Conservation (phyloP, 1,140 invertebrate species). For the Camponotus pennsylvanicus region DNA sequence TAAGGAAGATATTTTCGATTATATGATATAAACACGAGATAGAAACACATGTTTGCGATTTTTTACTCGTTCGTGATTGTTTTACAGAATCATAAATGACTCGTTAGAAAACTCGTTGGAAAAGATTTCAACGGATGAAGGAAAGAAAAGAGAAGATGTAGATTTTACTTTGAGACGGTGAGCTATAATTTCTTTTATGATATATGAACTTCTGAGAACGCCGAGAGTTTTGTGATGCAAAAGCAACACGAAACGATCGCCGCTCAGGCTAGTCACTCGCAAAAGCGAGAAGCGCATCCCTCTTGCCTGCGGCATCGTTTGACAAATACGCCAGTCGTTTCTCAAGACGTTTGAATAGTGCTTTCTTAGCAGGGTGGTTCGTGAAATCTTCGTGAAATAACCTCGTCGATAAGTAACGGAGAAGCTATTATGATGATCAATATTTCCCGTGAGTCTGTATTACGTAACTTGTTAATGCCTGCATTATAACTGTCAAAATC, state of each 20-base stretch:
- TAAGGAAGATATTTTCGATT: background rate
- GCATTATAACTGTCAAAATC: background rate
- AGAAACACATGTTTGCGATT: background rate
- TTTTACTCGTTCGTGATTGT: background rate
- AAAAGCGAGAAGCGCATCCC: slow-evolving; percentile 35
- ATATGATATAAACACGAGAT: background rate
- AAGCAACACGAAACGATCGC: slow-evolving; percentile 72
- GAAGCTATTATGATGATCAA: background rate
- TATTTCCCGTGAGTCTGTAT: background rate
- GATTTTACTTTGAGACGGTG: slow-evolving; percentile 66
- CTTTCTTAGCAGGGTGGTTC: slow-evolving; percentile 60
- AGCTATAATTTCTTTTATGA: slow-evolving; percentile 74
- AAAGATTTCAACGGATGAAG: background rate
- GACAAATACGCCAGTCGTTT: slow-evolving; percentile 61
- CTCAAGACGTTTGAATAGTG: slow-evolving; percentile 63
- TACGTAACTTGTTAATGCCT: background rate
- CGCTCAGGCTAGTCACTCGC: slow-evolving; percentile 57
- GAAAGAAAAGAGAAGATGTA: slow-evolving; percentile 56
- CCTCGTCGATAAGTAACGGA: slow-evolving; percentile 23
- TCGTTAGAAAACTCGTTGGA: background rate
- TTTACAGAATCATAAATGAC: background rate
- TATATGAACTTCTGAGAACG: slow-evolving; percentile 67
- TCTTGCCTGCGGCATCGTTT: slow-evolving; percentile 68
- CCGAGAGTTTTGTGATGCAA: slow-evolving; percentile 68
- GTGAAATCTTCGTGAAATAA: slow-evolving; percentile 53